Conservation (phyloP, 1,140 invertebrate species). For the Trypoxylus dichotomus region DNA sequence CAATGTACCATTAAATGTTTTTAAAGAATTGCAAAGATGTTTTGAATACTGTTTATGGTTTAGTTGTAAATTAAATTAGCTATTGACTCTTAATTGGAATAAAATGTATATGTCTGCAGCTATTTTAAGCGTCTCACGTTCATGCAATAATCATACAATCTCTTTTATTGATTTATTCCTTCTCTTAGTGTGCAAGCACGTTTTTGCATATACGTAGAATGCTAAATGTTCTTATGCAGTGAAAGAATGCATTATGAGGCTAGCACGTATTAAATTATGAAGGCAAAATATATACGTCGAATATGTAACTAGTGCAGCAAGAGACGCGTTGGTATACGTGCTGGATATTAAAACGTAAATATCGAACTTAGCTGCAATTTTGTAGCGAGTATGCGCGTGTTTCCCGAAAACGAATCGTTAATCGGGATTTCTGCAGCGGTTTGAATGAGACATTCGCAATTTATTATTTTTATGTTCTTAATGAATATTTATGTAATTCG, state of each 20-base stretch:
- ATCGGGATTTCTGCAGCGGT: background rate
- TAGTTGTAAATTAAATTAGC: background rate
- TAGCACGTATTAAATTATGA: slow-evolving; percentile 3
- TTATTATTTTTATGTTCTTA: background rate
- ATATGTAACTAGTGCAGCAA: background rate
- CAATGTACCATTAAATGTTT: no score
- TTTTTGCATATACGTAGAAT: background rate
- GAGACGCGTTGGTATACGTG: background rate
- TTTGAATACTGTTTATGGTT: no score
- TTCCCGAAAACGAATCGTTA: background rate
- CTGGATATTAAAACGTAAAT: background rate
- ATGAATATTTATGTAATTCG: background rate
- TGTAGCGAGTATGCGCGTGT: background rate
- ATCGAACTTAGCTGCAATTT: background rate
- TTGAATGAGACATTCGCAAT: background rate
- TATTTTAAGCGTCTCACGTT: background rate
- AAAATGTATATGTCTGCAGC: background rate
- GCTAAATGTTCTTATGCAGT: background rate
- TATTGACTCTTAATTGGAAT: background rate
- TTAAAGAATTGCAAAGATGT: no score
- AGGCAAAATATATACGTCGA: background rate
- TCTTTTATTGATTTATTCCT: background rate
- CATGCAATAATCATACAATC: background rate
- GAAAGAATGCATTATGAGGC: background rate
- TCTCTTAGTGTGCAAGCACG: background rate